Evolutionary conservation across 92 coral and sea anemone species (phyloP), one percentile per base, ranked within the genome.

Genomic region (Umimayanthus chanpuru): DNA sequence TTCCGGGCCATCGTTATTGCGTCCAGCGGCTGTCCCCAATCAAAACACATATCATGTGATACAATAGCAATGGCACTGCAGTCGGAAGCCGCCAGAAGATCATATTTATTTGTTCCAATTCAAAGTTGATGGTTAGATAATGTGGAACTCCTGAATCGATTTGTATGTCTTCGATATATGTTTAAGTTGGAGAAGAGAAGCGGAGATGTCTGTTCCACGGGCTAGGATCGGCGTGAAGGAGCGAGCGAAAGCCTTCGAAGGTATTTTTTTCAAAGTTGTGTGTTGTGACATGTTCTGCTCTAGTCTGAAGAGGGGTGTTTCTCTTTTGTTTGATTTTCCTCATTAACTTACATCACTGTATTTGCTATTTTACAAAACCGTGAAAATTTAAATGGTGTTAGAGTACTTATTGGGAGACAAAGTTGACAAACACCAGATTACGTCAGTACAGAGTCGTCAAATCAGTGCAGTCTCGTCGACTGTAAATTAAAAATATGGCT

Each of bases 191-290:
- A 77, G 81, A 21, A 77, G 38, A 43, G 56, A 49, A 49, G 32
- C 81, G 15, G 29, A 10, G 56, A 77, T 77, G 81, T 47, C 81
- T 11, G 81, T 38, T 49, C 32, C 81, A 77, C 40, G 81, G 7
- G 72, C 75, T 66, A 89, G 73, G 28, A 93, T 91, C 92, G 93
- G 88, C 75, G 97, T 94, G 26, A 86, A 88, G 85, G 90, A 94
- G 41, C 88, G 89, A 85, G 97, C 95, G 2, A 91, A 93, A 79
- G 93, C 89, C 2, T 94, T 85, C 88, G 97, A 94, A 93, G 97
- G 97, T 94, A 72, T 29, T 88, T 79, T 29, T 88, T 79, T 70
- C 44, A 61, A n/a, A 6, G 32, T 21, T 72, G 50, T 75, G 79
- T 78, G 82, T 49, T 78, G 82, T 78, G 82, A 78, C 82, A 78